A percentile compares a stretch with the other conserved stretches of the same genome.
Conservation (phyloP, 2,113 vertebrate genomes). For the Pristiophorus japonicus region DNA sequence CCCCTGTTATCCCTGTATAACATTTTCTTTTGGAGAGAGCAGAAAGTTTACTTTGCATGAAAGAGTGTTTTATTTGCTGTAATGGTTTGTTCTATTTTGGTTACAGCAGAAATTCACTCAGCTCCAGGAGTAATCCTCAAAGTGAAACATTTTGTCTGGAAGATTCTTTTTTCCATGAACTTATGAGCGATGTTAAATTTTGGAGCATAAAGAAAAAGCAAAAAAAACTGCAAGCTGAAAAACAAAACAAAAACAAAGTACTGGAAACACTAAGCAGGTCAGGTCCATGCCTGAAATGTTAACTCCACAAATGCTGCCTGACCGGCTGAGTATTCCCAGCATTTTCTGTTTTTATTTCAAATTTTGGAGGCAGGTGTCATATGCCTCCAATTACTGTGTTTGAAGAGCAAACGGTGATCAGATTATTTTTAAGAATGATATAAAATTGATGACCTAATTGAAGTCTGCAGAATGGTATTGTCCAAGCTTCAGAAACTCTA, state of each 20-base stretch:
- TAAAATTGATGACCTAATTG: neutral
- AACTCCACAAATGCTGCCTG: too few relatives aligned
- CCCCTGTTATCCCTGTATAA: neutral
- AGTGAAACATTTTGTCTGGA: neutral
- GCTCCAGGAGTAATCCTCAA: neutral
- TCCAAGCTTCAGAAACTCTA: neutral
- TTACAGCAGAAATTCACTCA: neutral
- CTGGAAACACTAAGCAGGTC: neutral
- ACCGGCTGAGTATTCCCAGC: neutral
- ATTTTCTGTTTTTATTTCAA: neutral
- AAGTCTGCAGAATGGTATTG: neutral
- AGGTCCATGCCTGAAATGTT: neutral
- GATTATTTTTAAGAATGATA: neutral
- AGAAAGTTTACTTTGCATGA: neutral
- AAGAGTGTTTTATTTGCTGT: neutral
- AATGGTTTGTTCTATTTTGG: neutral
- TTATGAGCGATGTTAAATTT: neutral
- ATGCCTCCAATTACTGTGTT: neutral
- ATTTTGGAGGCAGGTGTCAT: neutral
- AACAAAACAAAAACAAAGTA: neutral
- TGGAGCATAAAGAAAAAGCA: neutral
- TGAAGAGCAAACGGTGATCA: neutral
- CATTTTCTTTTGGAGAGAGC: neutral
- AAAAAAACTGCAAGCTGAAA: neutral
- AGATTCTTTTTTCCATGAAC: neutral